Base-by-base conservation (phyloP, 2,888 invertebrate genomes). In the Nemotelus pantherinus region DNA sequence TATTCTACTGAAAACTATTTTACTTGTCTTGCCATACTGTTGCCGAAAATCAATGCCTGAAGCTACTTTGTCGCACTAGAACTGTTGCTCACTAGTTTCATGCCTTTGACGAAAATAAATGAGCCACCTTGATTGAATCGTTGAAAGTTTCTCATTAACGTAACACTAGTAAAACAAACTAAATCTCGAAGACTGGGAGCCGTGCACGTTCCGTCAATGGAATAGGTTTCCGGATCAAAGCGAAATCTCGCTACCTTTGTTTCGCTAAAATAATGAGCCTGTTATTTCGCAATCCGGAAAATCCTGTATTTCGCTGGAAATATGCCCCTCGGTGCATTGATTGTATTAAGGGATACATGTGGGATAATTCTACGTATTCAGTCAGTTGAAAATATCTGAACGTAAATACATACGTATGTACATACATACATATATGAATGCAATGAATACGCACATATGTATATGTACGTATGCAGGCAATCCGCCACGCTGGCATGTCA, bases 191-290 rank as follows among this genome's bases (percentile, higher is more conserved):
- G 41, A 74, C 41, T 6, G 48, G 4, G 50, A 9, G n/a, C n/a
- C 48, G 7, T 48, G 39, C 74, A 74, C 74, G 74, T 74, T 50
- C 44, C 3, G 3, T 3, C 4, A 43, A 25, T 60, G 47, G 47
- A 50, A 7, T 39, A 41, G 45, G 63, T 60, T 60, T 47, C n/a
- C 60, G 25, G 60, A 74, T 74, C 74, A 74, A 74, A 74, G 60
- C 60, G 25, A 60, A 74, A 74, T 60, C 60, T 48, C 39, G 41
- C 10, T 48, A 74, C 63, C 48, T 60, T 74, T 74, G 74, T 74
- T 74, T 74, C 74, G 48, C 47, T 74, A 60, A 74, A 48, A 74
- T 74, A 60, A 60, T 48, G 74, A 47, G 45, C 41, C 39, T 74
- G 58, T 74, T 50, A 55, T 74, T 74, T 50, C 2, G 48, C 41